Base-by-base conservation (phyloP, 2,888 invertebrate genomes). In the Heliconius ethilla region DNA sequence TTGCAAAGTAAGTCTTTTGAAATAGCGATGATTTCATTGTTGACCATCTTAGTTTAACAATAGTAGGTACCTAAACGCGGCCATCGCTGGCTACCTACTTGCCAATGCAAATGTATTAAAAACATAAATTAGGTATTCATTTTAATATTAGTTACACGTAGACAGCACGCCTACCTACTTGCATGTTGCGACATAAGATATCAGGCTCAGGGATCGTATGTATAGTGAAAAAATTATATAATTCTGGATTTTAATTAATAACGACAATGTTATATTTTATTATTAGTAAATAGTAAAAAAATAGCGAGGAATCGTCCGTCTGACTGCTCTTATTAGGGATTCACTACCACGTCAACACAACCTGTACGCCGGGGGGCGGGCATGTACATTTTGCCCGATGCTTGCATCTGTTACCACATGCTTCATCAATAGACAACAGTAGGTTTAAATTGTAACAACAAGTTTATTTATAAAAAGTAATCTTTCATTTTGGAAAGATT, bases 1-100 rank as follows among this genome's bases (percentile, higher is more conserved):
- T n/a, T n/a, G n/a, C n/a, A n/a, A n/a, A n/a, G n/a, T n/a, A 18
- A 45, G 0, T 33, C 62, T 65, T 45, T 66, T 77, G 25, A 75
- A 67, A 67, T 73, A 76, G 72, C 72, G 79, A 76, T 79, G 79
- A 79, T 74, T 74, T 79, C 79, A 79, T 65, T 76, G 76, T 73
- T 63, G 73, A 62, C 76, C 79, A 74, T 74, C 76, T 75, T 70
- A 59, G 69, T 27, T 67, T 65, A 25, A 79, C 73, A 70, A 75
- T 75, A 62, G 62, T 59, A 40, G 40, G 10, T 11, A 11, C 33
- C 33, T 33, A 33, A 33, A 33, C 37, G n/a, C 65, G 70, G 27
- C 51, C 65, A 37, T 74, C 45, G 37, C 27, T 37, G 37, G 70
- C n/a, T 51, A 37, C 45, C n/a, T 55, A 27, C 37, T 51, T 37